phyloP scores from a whole-genome alignment of 2,797 vertebrate species.

The Semotilus atromaculatus region DNA sequence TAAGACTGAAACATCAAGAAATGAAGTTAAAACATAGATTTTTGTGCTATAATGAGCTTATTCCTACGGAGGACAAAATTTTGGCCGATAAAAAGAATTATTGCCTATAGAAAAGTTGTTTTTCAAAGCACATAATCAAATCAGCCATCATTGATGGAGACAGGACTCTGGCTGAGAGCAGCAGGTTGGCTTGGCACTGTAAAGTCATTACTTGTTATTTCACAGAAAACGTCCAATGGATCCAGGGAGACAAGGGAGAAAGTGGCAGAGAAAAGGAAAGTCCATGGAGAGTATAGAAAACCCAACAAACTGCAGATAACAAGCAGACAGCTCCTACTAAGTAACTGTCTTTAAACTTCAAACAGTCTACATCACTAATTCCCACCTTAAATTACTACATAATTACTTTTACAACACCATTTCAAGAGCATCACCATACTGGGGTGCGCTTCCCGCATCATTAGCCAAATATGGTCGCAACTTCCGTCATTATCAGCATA shows the following conservation, averaged over 20 bases:
- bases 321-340: constrained; percentile 8
- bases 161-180: constrained; percentile 44
- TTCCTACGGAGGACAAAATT: background rate
- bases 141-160: constrained; percentile 35
- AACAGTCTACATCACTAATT: too few species aligned
- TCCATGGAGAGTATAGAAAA: constrained; percentile 19
- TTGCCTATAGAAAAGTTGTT: constrained; percentile 32
- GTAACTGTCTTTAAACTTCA: background rate
- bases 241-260: constrained; percentile 25
- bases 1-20: background rate
- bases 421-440: background rate
- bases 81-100: constrained; percentile 25
- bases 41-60: background rate
- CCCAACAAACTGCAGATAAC: constrained; percentile 17
- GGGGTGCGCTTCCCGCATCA: too few species aligned
- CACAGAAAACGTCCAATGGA: constrained; percentile 21
- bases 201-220: constrained; percentile 53
- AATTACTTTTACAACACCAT: background rate
- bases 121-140: constrained; percentile 35
- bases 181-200: constrained; percentile 42
- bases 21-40: background rate
- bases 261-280: constrained; percentile 3
- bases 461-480: too few species aligned
- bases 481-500: too few species aligned
- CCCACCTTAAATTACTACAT: background rate